These are phyloP conservation scores for Neoaliturus tenellus DNA, from an alignment of 2,888 invertebrate species.

Conservation along the genomic window DNA sequence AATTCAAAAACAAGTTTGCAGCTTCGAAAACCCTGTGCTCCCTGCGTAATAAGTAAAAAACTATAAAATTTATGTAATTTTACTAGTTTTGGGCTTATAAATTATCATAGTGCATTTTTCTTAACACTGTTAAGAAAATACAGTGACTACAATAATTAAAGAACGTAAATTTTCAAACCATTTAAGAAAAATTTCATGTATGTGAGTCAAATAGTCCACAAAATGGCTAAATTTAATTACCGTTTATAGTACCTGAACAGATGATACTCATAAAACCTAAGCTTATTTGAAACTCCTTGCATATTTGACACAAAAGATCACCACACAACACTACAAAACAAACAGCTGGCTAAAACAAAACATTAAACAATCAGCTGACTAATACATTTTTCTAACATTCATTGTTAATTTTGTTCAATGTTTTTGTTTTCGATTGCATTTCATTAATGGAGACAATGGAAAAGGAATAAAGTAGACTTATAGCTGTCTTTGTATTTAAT, in stretches of 20 bases:
- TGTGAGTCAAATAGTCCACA: neutral
- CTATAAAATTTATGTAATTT: neutral
- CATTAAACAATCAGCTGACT: no score
- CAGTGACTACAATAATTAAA: neutral
- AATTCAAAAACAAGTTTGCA: neutral
- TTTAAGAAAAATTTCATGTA: neutral
- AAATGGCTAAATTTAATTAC: neutral
- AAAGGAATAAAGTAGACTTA: no score
- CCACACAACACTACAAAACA: neutral
- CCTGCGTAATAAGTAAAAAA: constrained; percentile 4
- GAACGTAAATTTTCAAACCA: neutral
- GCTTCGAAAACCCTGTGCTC: constrained; percentile 8
- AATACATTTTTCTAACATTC: no score
- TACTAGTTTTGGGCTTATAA: neutral
- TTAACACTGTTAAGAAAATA: neutral
- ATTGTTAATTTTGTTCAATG: no score
- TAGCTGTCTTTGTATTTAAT: no score
- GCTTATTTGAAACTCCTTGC: neutral
- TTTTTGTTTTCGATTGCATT: no score
- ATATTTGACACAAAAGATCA: neutral
- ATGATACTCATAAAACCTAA: neutral
- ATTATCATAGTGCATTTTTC: neutral
- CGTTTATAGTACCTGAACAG: neutral
- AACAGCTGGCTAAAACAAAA: neutral
- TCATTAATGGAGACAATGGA: no score